phyloP scores from a whole-genome alignment of 1,140 invertebrate species.

The Elymnias hypermnestra region DNA sequence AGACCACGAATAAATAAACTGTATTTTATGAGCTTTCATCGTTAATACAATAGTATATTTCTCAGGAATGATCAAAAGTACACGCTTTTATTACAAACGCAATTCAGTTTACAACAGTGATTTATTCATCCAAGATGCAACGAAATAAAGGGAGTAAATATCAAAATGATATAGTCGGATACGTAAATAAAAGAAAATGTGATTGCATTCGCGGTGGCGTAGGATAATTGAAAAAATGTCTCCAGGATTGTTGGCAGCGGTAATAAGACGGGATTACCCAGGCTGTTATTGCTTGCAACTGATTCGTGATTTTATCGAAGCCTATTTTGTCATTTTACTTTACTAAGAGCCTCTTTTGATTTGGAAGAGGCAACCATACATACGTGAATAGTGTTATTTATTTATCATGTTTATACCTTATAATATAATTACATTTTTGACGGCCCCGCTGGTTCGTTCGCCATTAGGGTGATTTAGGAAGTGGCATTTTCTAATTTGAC shows the following conservation, averaged over 20 bases:
- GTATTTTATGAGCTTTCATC: too few relatives aligned
- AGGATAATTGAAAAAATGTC: conserved; percentile 56
- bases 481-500: too few relatives aligned
- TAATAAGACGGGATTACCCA: conserved; percentile 45
- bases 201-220: conserved; percentile 42
- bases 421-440: too few relatives aligned
- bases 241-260: conserved; percentile 32
- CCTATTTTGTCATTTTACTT: conserved; percentile 3
- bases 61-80: conserved; percentile 9
- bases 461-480: too few relatives aligned
- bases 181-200: conserved; percentile 52
- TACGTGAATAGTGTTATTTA: too few relatives aligned
- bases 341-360: too few relatives aligned
- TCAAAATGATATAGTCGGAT: conserved; percentile 41
- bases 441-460: too few relatives aligned
- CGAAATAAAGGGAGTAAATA: conserved; percentile 34
- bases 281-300: conserved; percentile 27
- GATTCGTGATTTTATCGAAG: conserved; percentile 11
- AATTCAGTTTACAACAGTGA: conserved; percentile 24
- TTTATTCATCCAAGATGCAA: conserved; percentile 23
- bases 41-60: too few relatives aligned
- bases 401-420: too few relatives aligned
- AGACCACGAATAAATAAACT: too few relatives aligned
- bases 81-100: conserved; percentile 23
- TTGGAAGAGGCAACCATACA: too few relatives aligned